Percentiles rank a stretch among this genome's conserved stretches.
Conservation (phyloP, 1,140 invertebrate genomes). For the Reticulitermes speratus region DNA sequence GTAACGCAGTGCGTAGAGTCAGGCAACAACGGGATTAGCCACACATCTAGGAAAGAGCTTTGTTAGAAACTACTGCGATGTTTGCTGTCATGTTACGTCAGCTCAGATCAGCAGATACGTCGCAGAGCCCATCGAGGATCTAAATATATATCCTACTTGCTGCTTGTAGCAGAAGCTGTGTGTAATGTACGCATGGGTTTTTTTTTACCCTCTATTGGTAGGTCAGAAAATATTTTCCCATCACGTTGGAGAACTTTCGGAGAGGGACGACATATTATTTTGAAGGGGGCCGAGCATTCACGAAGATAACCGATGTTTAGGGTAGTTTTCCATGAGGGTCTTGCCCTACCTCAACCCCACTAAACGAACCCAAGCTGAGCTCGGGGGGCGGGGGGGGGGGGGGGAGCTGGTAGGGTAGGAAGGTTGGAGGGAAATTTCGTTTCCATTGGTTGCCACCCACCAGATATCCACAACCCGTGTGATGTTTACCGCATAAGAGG, state of each 20-base stretch:
- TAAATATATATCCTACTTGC: background rate
- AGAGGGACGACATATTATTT: background rate
- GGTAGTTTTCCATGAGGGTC: background rate
- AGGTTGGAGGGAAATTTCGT: background rate
- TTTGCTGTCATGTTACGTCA: background rate
- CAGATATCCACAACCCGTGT: background rate
- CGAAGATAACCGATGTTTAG: background rate
- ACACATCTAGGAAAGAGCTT: background rate
- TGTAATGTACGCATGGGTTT: background rate
- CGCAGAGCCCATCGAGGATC: background rate
- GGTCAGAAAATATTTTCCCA: background rate
- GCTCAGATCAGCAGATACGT: background rate
- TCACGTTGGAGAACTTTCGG: background rate
- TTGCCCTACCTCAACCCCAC: background rate
- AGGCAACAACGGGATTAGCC: background rate
- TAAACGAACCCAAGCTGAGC: background rate
- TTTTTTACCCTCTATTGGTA: background rate
- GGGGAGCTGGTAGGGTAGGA: background rate
- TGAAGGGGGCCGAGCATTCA: background rate
- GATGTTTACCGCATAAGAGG: background rate
- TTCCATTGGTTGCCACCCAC: background rate
- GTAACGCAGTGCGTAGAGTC: background rate
- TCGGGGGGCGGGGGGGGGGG: background rate
- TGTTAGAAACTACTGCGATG: background rate
- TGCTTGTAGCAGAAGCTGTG: background rate